Evolutionary conservation across 1,140 invertebrate genomes (phyloP).

Genomic region (Drosophila sp.): DNA sequence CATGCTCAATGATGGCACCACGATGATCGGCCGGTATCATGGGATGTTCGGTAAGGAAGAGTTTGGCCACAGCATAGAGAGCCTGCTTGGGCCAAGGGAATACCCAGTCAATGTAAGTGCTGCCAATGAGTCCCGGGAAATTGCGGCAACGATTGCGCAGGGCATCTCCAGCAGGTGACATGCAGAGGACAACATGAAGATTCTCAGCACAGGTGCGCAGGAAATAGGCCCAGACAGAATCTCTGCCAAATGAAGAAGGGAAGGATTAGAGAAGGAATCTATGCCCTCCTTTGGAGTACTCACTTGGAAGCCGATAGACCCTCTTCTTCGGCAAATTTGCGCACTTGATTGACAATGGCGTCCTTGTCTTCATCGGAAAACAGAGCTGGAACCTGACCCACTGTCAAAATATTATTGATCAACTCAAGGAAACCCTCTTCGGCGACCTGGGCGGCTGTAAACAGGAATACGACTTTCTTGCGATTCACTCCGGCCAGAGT

Average conservation of each 20-base stretch:
- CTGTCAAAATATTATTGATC: conserved; percentile 95
- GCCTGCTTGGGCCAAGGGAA: conserved; percentile 96
- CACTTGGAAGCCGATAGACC: conserved; percentile 89
- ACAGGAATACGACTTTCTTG: conserved; percentile 92
- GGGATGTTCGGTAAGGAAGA: conserved; percentile 87
- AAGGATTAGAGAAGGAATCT: background rate
- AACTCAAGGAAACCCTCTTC: conserved; percentile 93
- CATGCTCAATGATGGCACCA: conserved; percentile 89
- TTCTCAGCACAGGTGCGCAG: conserved; percentile 90
- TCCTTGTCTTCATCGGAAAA: conserved; percentile 95
- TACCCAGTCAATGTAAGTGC: conserved; percentile 97
- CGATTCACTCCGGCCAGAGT: conserved; percentile 89
- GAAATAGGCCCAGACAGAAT: conserved; percentile 93
- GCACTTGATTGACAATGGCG: conserved; percentile 87
- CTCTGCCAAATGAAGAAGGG: conserved; percentile 82
- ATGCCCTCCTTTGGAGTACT: conserved; percentile 43
- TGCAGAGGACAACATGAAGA: conserved; percentile 94
- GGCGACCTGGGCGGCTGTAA: conserved; percentile 91
- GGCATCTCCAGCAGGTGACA: conserved; percentile 93
- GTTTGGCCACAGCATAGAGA: conserved; percentile 91
- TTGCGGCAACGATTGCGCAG: conserved; percentile 92
- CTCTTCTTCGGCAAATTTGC: conserved; percentile 87
- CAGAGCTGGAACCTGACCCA: conserved; percentile 92
- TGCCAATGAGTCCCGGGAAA: conserved; percentile 96
- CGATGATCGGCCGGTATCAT: conserved; percentile 87